phyloP scores from a whole-genome alignment of 2,888 invertebrate genomes.

The Heptascelio sp. region DNA sequence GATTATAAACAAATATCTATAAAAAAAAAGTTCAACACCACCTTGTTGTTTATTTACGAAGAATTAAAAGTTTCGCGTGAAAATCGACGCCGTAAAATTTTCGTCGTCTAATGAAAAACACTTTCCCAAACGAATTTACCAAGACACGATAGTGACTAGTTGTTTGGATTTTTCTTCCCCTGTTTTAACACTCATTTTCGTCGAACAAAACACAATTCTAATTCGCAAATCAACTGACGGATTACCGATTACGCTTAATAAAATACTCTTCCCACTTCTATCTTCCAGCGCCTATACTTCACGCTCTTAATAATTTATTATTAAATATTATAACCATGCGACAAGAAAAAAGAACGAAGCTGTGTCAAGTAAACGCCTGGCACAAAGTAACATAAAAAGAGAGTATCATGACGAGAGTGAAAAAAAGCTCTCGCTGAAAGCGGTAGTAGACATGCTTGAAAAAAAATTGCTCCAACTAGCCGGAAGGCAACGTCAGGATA shows the following conservation, averaged over 20 bases:
- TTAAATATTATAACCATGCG: constrained; percentile 56
- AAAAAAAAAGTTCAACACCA: too few species aligned
- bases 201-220: constrained; percentile 4
- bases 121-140: not conserved
- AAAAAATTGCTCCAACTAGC: constrained; percentile 67
- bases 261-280: constrained; percentile 7
- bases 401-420: constrained; percentile 49
- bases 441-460: constrained; percentile 50
- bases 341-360: constrained; percentile 34
- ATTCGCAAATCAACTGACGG: not conserved
- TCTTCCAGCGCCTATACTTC: not conserved
- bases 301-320: constrained; percentile 35
- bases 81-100: constrained; percentile 16
- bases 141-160: not conserved
- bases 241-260: constrained; percentile 17
- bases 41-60: not conserved
- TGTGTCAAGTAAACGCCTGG: constrained; percentile 38
- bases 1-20: too few species aligned
- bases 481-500: constrained; percentile 72
- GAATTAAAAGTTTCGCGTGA: not conserved
- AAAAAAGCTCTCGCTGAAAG: constrained; percentile 61
- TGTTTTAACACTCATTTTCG: not conserved
- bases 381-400: constrained; percentile 52
- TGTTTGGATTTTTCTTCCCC: not conserved
- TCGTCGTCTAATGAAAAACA: constrained; percentile 26